phyloP scores from a whole-genome alignment of 2,797 vertebrate species.

The Danio tinwini region DNA sequence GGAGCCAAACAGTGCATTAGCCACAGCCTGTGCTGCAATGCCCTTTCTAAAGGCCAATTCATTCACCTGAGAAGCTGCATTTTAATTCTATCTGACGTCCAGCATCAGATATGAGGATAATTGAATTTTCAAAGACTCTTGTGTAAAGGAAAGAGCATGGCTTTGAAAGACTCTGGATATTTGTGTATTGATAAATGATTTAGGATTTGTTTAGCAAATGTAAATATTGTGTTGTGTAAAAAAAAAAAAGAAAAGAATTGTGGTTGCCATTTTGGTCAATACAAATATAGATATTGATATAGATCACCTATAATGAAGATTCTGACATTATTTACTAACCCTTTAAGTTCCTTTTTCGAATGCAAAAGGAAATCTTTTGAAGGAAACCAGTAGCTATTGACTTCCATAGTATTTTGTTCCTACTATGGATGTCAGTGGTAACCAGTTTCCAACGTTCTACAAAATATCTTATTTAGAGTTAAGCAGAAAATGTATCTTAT shows the following conservation, averaged over 20 bases:
- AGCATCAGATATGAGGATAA: conserved; percentile 4
- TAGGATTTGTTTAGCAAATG: background rate
- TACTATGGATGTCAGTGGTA: no score
- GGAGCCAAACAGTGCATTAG: conserved; percentile 38
- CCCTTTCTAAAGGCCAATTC: conserved; percentile 30
- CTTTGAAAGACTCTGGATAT: background rate
- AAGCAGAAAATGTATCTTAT: no score
- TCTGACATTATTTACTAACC: no score
- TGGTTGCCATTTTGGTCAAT: background rate
- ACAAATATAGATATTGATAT: accelerated
- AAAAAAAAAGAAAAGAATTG: background rate
- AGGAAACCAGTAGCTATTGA: no score
- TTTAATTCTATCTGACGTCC: background rate
- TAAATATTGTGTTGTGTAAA: background rate
- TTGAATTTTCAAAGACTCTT: conserved; percentile 12
- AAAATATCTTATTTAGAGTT: no score
- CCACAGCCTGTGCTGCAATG: background rate
- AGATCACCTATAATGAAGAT: no score
- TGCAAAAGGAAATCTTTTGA: no score
- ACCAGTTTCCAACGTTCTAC: no score
- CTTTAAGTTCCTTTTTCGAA: no score
- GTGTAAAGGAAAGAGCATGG: conserved; percentile 5
- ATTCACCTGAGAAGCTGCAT: conserved; percentile 21
- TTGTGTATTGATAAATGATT: background rate
- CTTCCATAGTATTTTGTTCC: no score